Conservation (phyloP, 2,888 invertebrate species). For the Eustalomyia histrio region DNA sequence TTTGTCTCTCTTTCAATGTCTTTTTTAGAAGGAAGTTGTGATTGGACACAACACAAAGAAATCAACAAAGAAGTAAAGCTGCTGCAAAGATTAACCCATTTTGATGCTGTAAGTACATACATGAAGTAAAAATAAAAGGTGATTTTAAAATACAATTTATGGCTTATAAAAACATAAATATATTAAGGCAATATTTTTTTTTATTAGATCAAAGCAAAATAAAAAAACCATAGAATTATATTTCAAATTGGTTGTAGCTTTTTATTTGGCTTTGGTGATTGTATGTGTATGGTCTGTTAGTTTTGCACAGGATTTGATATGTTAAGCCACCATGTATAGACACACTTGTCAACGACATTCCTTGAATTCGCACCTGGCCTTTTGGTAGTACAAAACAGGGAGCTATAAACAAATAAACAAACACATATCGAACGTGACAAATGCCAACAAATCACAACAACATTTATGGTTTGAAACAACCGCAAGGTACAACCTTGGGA, state of each 20-base stretch:
- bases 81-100: conserved; percentile 31
- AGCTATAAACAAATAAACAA: conserved; percentile 40
- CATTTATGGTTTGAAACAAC: conserved; percentile 43
- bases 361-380: conserved; percentile 65
- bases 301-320: conserved; percentile 42
- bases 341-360: conserved; percentile 65
- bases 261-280: conserved; percentile 6
- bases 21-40: conserved; percentile 37
- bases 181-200: conserved; percentile 31
- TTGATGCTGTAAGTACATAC: conserved; percentile 9
- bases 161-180: conserved; percentile 35
- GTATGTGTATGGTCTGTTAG: conserved; percentile 13
- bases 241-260: conserved; percentile 40
- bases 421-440: conserved; percentile 59
- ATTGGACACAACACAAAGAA: conserved; percentile 12
- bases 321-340: conserved; percentile 63
- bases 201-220: conserved; percentile 13
- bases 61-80: conserved; percentile 11
- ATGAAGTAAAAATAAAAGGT: conserved; percentile 1
- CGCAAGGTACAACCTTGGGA: conserved; percentile 19
- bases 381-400: conserved; percentile 48
- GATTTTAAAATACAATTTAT: conserved; percentile 42
- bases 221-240: conserved; percentile 42
- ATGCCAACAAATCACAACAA: conserved; percentile 61
- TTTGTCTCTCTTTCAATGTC: not conserved